Base-by-base conservation (phyloP, 2,888 invertebrate genomes). In the Aelia acuminata region DNA sequence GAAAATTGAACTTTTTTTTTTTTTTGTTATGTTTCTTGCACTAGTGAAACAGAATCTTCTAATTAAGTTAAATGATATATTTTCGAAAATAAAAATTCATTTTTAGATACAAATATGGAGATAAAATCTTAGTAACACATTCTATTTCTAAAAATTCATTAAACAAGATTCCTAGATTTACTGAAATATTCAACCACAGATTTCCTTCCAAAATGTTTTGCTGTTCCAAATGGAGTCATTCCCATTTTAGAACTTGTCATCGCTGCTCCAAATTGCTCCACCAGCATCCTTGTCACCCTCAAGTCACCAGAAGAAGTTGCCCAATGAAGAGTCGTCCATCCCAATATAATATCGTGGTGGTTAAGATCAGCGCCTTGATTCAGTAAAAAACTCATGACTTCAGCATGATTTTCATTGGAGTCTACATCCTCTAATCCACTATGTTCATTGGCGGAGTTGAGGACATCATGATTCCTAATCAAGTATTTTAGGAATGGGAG, bases 251-350 rank as follows among this genome's bases (percentile, higher is more conserved):
- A 80, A 80, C 80, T 47, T 43, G 80, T 43, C 80, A 43, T 80
- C 15, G 15, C 22, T 3, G 80, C 80, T n/a, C 43, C 43, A n/a
- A 43, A 80, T 43, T 80, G 11, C 10, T 70, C 63, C 18, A 87
- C 70, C 11, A 87, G 48, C 63, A 87, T 70, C 13, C 47, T 87
- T 2, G 63, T 63, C 31, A 87, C 87, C 43, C 47, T 57, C 63
- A 87, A 20, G 31, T 87, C 87, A 48, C 87, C 87, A 20, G 57
- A 63, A 70, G 87, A 57, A n/a, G 87, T 39, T 43, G 87, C 87
- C 87, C 87, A 87, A 70, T 87, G 87, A 26, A 87, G 87, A 8
- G 70, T 43, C 0, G 87, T 26, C 87, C 87, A 87, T 39, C 87
- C 87, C 2, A 87, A 57, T 43, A 63, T 31, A 3, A 26, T 43